Evolutionary conservation across 2,797 vertebrate genomes (phyloP).

Genomic region (Salmo trutta): DNA sequence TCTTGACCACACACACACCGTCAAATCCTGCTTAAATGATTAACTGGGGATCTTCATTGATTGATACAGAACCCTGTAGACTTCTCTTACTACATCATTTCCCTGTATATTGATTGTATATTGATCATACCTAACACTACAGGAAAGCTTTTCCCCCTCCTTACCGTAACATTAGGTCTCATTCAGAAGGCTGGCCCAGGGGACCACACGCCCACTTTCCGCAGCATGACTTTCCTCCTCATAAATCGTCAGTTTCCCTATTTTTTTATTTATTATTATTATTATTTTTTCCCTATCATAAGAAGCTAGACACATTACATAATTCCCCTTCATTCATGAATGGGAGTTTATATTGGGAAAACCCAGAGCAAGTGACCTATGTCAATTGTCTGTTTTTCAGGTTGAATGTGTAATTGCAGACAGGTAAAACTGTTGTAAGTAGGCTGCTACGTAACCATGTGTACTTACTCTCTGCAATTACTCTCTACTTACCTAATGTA

Average conservation of each 20-base stretch:
- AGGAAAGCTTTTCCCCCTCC: conserved; percentile 40
- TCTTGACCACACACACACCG: conserved; percentile 38
- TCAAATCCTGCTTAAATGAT: too few species aligned
- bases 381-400: background rate
- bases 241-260: conserved; percentile 19
- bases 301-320: background rate
- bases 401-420: background rate
- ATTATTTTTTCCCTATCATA: conserved; percentile 18
- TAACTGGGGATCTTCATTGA: conserved; percentile 61
- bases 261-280: background rate
- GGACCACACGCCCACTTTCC: conserved; percentile 29
- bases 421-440: background rate
- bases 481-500: background rate
- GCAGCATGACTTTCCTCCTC: too few species aligned
- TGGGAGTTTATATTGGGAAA: background rate
- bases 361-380: background rate
- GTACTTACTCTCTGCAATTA: background rate
- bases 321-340: background rate
- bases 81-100: conserved; percentile 74
- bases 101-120: conserved; percentile 80
- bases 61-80: conserved; percentile 68
- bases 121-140: conserved; percentile 73
- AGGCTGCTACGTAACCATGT: background rate
- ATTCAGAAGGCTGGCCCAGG: conserved; percentile 52
- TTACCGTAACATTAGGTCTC: conserved; percentile 49